Evolutionary conservation across 2,888 invertebrate species (phyloP), one percentile per base, ranked within the genome.

Genomic region (Globia sparganii): DNA sequence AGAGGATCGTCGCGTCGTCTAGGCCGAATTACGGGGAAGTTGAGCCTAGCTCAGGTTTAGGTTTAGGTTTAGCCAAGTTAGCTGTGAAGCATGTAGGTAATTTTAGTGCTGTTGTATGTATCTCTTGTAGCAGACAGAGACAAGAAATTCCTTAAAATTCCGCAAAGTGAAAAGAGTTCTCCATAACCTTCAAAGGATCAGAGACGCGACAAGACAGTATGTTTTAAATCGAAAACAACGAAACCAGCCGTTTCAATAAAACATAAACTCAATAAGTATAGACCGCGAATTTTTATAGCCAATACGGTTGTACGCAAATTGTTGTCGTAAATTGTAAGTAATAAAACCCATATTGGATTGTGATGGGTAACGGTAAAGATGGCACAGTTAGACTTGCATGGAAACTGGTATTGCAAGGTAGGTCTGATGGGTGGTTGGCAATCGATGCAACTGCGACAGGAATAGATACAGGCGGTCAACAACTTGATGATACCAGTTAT

Each of bases 321-420:
- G 80, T 21, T 18, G 59, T 80, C 83, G 75, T 89, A 89, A 89
- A 89, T 34, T 61, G 25, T 37, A 18, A 62, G 80, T 64, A 71
- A 84, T 88, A 88, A 88, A 90, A 85, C 58, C 59, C 74, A 84
- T 85, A 86, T 88, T 85, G 70, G 75, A 71, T 81, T 78, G 84
- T 75, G 64, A 73, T 67, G 62, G 46, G 59, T 90, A 89, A 89
- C 90, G 90, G 89, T 86, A 65, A 68, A 77, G 88, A 88, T 88
- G 90, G 83, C 87, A 90, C 88, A 89, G 89, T 88, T 89, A 89
- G 85, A 76, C 78, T 78, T 83, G 83, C 80, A 85, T 71, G 80
- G 64, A 82, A 90, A 89, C 89, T 86, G 87, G 89, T 89, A 89
- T 79, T 87, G 89, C 87, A 83, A 79, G 87, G 79, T 86, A 84